Conservation (phyloP, 2,113 vertebrate genomes). For the Bujurquina vittata region DNA sequence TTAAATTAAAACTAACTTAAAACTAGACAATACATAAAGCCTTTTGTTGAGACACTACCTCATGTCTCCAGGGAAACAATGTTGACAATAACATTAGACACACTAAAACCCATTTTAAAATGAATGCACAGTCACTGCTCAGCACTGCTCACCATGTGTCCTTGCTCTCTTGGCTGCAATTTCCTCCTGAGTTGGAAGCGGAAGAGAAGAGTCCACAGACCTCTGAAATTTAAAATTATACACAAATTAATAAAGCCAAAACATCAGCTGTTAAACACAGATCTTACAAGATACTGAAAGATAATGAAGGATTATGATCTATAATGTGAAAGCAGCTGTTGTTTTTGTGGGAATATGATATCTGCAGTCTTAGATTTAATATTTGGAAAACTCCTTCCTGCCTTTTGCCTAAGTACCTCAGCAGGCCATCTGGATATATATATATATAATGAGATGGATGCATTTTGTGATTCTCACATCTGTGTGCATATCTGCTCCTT, state of each 20-base stretch:
- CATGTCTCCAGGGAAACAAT: constrained; percentile 48
- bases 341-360: constrained; percentile 19
- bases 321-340: constrained; percentile 2
- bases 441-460: background rate
- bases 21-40: constrained; percentile 13
- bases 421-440: constrained; percentile 9
- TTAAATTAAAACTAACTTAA: too few species aligned
- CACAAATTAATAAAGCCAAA: background rate
- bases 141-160: constrained; percentile 70
- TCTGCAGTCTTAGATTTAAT: constrained; percentile 9
- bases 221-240: constrained; percentile 61
- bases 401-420: constrained; percentile 7
- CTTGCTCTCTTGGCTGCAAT: constrained; percentile 71
- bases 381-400: background rate
- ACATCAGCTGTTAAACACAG: background rate
- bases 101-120: constrained; percentile 8
- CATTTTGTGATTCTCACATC: constrained; percentile 39
- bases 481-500: constrained; percentile 27
- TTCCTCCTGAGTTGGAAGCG: constrained; percentile 73
- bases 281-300: background rate
- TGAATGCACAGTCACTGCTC: background rate
- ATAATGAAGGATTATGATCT: background rate
- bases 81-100: constrained; percentile 37
- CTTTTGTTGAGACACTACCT: constrained; percentile 2
- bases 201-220: constrained; percentile 49